Conservation (phyloP, 2,797 vertebrate species). For the Syngnathus acus region DNA sequence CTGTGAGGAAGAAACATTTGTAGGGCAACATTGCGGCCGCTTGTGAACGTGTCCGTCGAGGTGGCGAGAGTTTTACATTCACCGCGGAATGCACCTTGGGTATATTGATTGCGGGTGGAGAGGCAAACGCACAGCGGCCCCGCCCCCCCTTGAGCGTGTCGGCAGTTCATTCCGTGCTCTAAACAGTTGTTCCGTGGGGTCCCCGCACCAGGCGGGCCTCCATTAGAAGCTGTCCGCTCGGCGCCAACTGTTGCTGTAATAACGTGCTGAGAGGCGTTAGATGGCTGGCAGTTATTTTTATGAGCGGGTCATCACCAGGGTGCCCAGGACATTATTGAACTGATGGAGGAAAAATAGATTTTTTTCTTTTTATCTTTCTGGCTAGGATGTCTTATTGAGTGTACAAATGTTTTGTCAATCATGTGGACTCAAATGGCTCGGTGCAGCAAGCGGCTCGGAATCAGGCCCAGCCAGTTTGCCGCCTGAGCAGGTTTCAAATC, state of each 20-base stretch:
- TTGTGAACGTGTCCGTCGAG: slow-evolving; percentile 32
- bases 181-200: slow-evolving; percentile 9
- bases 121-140: slow-evolving; percentile 22
- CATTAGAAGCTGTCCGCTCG: slow-evolving; percentile 1
- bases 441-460: neutral
- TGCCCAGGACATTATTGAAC: neutral
- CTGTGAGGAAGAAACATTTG: neutral
- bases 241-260: slow-evolving; percentile 1
- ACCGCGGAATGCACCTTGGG: slow-evolving; percentile 42
- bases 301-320: neutral
- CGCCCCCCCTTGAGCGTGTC: slow-evolving; percentile 27
- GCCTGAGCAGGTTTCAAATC: neutral
- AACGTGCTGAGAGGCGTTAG: neutral
- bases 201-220: neutral
- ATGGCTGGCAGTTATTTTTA: slow-evolving; percentile 4
- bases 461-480: too few species aligned
- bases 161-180: slow-evolving; percentile 5
- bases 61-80: slow-evolving; percentile 39
- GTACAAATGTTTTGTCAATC: too few species aligned
- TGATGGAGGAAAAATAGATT: too few species aligned
- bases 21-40: slow-evolving; percentile 29
- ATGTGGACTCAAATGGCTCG: too few species aligned
- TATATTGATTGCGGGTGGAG: slow-evolving; percentile 47
- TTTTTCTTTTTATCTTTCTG: too few species aligned
- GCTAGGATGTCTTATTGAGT: too few species aligned